Percentiles rank a stretch among this genome's conserved stretches.
Conservation (phyloP, 2,888 invertebrate species). For the Noctua janthina region DNA sequence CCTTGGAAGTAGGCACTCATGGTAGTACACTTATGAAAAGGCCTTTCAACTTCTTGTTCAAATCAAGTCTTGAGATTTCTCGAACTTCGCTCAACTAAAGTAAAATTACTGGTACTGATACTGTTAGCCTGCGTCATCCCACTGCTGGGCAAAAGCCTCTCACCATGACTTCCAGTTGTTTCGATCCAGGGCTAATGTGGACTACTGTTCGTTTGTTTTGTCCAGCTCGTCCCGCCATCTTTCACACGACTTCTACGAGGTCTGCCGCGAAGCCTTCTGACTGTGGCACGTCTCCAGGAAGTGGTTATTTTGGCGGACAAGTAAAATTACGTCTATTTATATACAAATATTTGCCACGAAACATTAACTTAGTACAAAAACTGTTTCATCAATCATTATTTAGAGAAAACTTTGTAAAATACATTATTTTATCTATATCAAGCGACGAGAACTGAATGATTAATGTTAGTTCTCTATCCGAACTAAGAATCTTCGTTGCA, state of each 20-base stretch:
- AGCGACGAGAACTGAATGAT: constrained; percentile 59
- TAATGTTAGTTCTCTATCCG: constrained; percentile 60
- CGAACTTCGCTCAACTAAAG: not conserved
- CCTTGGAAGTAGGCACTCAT: not conserved
- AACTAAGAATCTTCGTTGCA: constrained; percentile 55
- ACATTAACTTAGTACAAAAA: constrained; percentile 47
- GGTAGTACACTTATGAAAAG: not conserved
- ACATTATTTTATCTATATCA: constrained; percentile 56
- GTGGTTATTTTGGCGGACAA: no score
- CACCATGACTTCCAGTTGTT: no score
- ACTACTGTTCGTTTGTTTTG: no score
- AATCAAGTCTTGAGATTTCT: not conserved
- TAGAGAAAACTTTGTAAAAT: constrained; percentile 56
- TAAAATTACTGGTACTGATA: not conserved
- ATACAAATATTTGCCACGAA: constrained; percentile 20
- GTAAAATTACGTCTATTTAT: not conserved
- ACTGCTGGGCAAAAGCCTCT: no score
- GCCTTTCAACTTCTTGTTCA: not conserved
- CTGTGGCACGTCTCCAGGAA: no score
- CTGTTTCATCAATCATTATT: constrained; percentile 59
- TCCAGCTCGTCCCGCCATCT: no score
- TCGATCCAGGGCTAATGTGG: no score
- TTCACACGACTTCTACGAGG: no score
- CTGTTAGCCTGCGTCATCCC: no score
- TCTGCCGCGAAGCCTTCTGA: no score